Evolutionary conservation across 2,888 invertebrate species (phyloP).

Genomic region (Saturnia pavonia): DNA sequence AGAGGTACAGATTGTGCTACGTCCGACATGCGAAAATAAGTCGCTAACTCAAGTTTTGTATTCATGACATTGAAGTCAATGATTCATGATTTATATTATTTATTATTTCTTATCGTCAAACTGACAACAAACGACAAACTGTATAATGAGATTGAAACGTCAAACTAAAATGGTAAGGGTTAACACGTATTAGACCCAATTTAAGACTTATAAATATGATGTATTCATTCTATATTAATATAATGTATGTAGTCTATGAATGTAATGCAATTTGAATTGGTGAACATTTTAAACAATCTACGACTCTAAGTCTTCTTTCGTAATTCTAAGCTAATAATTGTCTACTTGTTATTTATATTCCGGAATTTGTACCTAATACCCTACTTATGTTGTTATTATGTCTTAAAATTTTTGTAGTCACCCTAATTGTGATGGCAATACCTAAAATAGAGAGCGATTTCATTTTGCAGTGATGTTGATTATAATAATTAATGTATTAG

Average conservation of each 20-base stretch:
- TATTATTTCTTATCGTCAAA: neutral
- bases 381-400: neutral
- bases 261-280: neutral
- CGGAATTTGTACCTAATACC: conserved; percentile 5
- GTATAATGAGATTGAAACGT: neutral
- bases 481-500: conserved; percentile 11
- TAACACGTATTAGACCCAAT: neutral
- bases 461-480: conserved; percentile 13
- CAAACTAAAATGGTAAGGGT: neutral
- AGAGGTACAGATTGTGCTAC: conserved; percentile 26
- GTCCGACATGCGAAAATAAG: neutral
- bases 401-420: conserved; percentile 14
- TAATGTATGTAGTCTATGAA: neutral
- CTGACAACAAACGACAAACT: too few species aligned
- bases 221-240: neutral
- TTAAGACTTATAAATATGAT: neutral
- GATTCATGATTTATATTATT: neutral
- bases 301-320: neutral
- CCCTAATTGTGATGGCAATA: conserved; percentile 2
- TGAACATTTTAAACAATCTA: neutral
- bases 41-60: conserved; percentile 10
- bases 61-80: too few species aligned
- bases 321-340: neutral
- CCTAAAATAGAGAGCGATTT: conserved; percentile 18
- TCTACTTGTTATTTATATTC: conserved; percentile 4